Evolutionary conservation across 2,113 vertebrate genomes (phyloP).

Genomic region (Glareola pratincola): DNA sequence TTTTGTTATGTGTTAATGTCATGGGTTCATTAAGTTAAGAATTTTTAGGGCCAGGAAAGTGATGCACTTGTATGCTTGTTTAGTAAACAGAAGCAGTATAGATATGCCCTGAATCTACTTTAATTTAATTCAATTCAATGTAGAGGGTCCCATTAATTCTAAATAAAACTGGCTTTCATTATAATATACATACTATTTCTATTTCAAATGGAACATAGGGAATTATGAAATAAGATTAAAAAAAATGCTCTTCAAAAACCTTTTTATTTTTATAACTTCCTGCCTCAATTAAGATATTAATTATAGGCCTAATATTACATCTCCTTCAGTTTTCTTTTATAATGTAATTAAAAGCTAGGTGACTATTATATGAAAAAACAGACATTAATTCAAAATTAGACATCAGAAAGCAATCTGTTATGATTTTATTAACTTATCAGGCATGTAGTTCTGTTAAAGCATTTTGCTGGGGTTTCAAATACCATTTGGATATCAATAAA

Average conservation of each 20-base stretch:
- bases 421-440: background rate
- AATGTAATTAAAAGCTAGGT: constrained; percentile 11
- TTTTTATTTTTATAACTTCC: background rate
- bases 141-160: background rate
- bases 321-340: constrained; percentile 10
- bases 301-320: background rate
- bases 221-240: background rate
- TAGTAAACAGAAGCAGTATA: background rate
- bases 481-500: background rate
- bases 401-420: constrained; percentile 20
- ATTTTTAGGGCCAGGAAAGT: background rate
- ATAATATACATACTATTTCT: background rate
- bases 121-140: background rate
- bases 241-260: background rate
- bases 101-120: background rate
- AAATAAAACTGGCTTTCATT: background rate
- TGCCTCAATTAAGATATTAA: background rate
- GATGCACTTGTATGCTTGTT: background rate
- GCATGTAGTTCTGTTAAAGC: background rate
- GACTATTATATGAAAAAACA: background rate
- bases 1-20: background rate
- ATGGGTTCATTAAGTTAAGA: background rate
- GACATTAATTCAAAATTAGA: constrained; percentile 33
- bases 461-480: background rate
- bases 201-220: background rate